Conservation (phyloP, 2,113 vertebrate species). For the Gila orcuttii region DNA sequence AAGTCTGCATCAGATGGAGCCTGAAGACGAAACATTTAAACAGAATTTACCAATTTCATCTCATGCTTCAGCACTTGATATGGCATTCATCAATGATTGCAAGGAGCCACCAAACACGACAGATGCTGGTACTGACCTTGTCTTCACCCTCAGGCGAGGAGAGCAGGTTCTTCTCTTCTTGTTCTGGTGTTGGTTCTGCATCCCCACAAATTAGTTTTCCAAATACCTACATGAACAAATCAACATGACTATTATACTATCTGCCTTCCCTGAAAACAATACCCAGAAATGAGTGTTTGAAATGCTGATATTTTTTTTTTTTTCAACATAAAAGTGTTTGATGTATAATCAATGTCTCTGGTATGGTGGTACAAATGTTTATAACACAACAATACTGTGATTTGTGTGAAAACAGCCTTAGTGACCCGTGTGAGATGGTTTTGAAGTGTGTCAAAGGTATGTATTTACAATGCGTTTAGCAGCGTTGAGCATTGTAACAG, state of each 20-base stretch:
- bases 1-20: slow-evolving; percentile 96
- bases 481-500: no score
- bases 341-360: neutral
- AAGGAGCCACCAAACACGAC: neutral
- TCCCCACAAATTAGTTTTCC: slow-evolving; percentile 98
- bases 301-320: neutral
- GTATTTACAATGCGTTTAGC: no score
- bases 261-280: neutral
- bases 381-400: neutral
- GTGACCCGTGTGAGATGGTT: neutral
- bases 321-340: neutral
- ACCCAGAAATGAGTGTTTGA: neutral
- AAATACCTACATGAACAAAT: slow-evolving; percentile 84
- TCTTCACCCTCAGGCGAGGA: slow-evolving; percentile 99
- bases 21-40: slow-evolving; percentile 69
- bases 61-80: neutral
- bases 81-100: neutral
- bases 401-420: neutral
- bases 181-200: slow-evolving; percentile 96
- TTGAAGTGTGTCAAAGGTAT: neutral
- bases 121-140: slow-evolving; percentile 81
- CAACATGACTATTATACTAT: neutral
- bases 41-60: neutral
- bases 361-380: neutral
- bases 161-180: slow-evolving; percentile 94